Evolutionary conservation across 2,888 invertebrate species (phyloP).

Genomic region (Scaptomyza cyrtandrae): DNA sequence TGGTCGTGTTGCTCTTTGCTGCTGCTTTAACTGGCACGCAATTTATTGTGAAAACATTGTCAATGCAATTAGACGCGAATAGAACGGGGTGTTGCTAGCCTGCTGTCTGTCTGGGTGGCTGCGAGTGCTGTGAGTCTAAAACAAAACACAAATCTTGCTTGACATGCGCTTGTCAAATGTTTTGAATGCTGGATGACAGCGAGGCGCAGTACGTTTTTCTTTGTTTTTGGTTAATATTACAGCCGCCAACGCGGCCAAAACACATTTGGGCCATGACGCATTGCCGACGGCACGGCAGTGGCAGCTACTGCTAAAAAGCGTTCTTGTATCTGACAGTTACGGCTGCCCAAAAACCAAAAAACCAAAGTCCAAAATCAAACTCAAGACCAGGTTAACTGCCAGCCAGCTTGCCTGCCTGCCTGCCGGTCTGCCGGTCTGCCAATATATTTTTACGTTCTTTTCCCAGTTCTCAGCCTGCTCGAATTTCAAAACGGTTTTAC

Average conservation of each 20-base stretch:
- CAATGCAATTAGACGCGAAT: conserved; percentile 69
- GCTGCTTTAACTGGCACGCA: conserved; percentile 62
- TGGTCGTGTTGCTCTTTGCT: background rate
- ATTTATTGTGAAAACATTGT: conserved; percentile 81
- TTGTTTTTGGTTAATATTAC: conserved; percentile 73
- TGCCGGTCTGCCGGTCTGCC: conserved; percentile 16
- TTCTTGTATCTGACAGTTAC: conserved; percentile 50
- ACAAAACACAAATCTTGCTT: conserved; percentile 55
- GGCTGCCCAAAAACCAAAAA: conserved; percentile 16
- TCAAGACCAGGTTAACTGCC: conserved; percentile 6
- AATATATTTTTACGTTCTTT: conserved; percentile 6
- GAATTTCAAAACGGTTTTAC: conserved; percentile 65
- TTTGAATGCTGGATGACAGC: conserved; percentile 58
- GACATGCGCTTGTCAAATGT: conserved; percentile 69
- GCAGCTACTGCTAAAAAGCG: conserved; percentile 52
- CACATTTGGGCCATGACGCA: conserved; percentile 60
- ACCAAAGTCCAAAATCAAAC: background rate
- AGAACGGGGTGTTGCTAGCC: too few species aligned
- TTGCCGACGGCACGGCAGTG: conserved; percentile 63
- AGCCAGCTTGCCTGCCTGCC: conserved; percentile 5
- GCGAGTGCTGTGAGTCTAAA: conserved; percentile 9
- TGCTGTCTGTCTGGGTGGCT: background rate
- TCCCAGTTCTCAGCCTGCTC: conserved; percentile 58
- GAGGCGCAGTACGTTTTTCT: conserved; percentile 34
- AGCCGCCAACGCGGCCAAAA: conserved; percentile 44